Base-by-base conservation (phyloP, 2,113 vertebrate species). In the Crocuta crocuta region DNA sequence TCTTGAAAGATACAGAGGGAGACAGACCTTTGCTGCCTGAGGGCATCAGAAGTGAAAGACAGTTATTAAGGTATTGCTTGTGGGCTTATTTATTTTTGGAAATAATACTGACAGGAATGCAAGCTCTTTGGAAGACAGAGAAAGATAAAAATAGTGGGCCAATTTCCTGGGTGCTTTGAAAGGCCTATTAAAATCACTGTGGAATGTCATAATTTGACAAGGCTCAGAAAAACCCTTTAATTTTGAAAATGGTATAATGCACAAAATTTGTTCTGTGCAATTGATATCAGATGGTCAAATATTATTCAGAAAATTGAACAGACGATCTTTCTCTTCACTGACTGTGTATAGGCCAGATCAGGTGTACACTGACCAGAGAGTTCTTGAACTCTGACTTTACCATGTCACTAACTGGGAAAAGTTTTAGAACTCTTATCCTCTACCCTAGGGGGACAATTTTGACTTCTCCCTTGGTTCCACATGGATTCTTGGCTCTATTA, bases 31-130 rank as follows among this genome's bases (percentile, higher is more conserved):
- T 82, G n/a, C 31, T 78, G 81, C 74, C 91, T 97, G 39, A 87
- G 91, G 81, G 55, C 26, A 91, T 86, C 81, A 58, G 48, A 93
- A 81, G 33, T 82, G 39, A 94, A 97, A 82, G 35, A 91, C 26
- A 82, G 74, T 70, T 93, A 58, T 43, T 91, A 78, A 86, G 35
- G 16, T 78, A 78, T 91, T 78, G 39, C 76, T 87, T 70, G 2
- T 63, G 61, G 87, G 33, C 26, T 82, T 95, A 53, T 50, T 78
- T 91, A 82, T 87, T 97, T 95, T 78, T 4, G 88, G 94, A 91
- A 97, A 90, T 28, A 68, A 94, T 82, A 68, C 16, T 94, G 91
- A 87, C 31, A 45, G 26, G 48, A 70, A 81, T 83, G 4, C 16
- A 71, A 91, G 81, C n/a, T 82, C 74, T 45, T 43, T 81, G 61